A percentile compares a stretch with the other conserved stretches of the same genome.
These are phyloP conservation scores for Parelbella ahira DNA, from an alignment of 2,888 invertebrate genomes.

Conservation along the genomic window DNA sequence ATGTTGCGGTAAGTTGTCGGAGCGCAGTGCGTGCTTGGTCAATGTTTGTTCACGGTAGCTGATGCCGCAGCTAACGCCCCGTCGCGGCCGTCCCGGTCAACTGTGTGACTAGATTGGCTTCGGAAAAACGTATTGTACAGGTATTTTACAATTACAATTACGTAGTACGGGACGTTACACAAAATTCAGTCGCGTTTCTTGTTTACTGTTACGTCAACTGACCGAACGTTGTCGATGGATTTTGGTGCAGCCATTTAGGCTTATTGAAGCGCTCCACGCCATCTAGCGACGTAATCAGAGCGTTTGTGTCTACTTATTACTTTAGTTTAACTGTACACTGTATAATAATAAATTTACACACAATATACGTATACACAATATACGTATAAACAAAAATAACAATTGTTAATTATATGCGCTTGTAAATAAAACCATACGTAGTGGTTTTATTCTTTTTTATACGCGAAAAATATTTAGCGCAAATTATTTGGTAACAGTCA, in stretches of 20 bases:
- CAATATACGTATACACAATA: too few species aligned
- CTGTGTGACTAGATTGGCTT: slow-evolving; percentile 25
- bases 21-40: slow-evolving; percentile 70
- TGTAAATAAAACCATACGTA: too few species aligned
- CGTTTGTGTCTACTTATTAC: too few species aligned
- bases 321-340: too few species aligned
- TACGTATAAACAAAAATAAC: too few species aligned
- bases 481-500: slow-evolving; percentile 33
- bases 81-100: slow-evolving; percentile 38
- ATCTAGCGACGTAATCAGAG: slow-evolving; percentile 17
- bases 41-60: slow-evolving; percentile 69
- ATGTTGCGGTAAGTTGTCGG: slow-evolving; percentile 76
- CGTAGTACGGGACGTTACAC: slow-evolving; percentile 28
- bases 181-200: slow-evolving; percentile 11
- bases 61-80: slow-evolving; percentile 47
- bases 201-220: slow-evolving; percentile 31
- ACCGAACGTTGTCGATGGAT: slow-evolving; percentile 25
- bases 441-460: too few species aligned
- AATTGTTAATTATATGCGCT: too few species aligned
- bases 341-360: too few species aligned
- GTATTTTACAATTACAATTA: slow-evolving; percentile 31
- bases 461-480: too few species aligned
- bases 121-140: slow-evolving; percentile 31
- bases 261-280: slow-evolving; percentile 19
- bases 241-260: slow-evolving; percentile 19